Percentiles rank a stretch among this genome's conserved stretches.
Evolutionary conservation across 1,140 invertebrate genomes (phyloP).

Genomic region (Araneus ventricosus): DNA sequence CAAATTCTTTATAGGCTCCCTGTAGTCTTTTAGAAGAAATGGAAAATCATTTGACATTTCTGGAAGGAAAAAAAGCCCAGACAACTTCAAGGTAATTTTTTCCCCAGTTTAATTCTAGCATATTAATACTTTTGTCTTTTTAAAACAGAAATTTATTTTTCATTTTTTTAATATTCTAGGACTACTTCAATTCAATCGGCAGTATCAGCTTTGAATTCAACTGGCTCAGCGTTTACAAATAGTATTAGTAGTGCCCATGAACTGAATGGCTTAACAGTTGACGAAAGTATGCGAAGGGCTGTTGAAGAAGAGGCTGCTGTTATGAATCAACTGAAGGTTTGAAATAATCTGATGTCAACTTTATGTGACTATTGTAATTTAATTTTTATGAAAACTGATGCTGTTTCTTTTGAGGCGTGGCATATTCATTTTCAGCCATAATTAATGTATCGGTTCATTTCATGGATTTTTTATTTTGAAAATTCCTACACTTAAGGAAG

Average conservation of each 20-base stretch:
- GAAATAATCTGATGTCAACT: neutral
- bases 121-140: neutral
- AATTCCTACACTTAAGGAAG: no score
- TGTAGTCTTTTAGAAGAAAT: slow-evolving; percentile 98
- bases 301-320: slow-evolving; percentile 96
- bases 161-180: slow-evolving; percentile 1
- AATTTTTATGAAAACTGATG: no score
- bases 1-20: slow-evolving; percentile 84
- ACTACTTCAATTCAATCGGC: slow-evolving; percentile 62
- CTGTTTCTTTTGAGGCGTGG: no score
- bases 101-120: neutral
- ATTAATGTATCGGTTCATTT: no score
- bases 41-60: slow-evolving; percentile 94
- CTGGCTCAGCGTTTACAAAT: slow-evolving; percentile 63
- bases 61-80: slow-evolving; percentile 90
- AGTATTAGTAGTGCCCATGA: slow-evolving; percentile 80
- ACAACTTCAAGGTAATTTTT: slow-evolving; percentile 37
- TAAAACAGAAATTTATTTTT: neutral
- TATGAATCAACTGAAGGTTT: slow-evolving; percentile 96
- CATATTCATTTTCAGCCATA: no score
- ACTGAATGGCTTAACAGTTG: slow-evolving; percentile 89
- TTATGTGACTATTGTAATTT: neutral
- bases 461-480: no score
- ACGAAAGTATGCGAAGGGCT: slow-evolving; percentile 81
- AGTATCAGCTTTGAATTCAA: slow-evolving; percentile 71